Evolutionary conservation across 2,113 vertebrate species (phyloP), one percentile per base, ranked within the genome.

Genomic region (Catharus bicknelli): DNA sequence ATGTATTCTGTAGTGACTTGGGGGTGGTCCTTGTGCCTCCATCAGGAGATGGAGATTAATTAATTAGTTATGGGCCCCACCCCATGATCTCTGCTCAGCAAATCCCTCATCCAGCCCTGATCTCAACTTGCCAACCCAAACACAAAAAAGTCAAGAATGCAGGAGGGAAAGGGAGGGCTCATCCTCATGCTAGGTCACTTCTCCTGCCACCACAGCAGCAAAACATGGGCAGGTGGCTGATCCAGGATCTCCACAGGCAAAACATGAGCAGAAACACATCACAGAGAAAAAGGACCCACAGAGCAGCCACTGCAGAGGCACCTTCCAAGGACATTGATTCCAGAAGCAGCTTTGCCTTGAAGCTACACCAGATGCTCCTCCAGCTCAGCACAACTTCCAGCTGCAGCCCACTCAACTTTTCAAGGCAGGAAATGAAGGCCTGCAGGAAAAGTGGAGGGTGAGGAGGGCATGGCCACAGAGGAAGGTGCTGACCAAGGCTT

Each of bases 111-210:
- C 91, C 59, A 59, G 83, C 76, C 85, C 64, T 40, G 47, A 16
- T 20, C 38, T 16, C 73, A 48, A 8, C n/a, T 30, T 48, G 58
- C 27, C 77, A 77, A n/a, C 3, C 30, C 76, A 70, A 75, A 59
- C 48, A 81, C 21, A 17, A 50, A 15, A 38, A 9, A 25, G 29
- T 0, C 27, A 21, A 21, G 22, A 13, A 34, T 3, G 0, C 54
- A 40, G 68, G 30, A 73, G 54, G 21, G 11, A 32, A 10, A 66
- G 19, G 59, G 32, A 79, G 78, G 70, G 16, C 8, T 48, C 10
- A 2, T 32, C 47, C 42, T n/a, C 2, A 10, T 14, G 32, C 29
- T 23, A 18, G 53, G 36, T 18, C 59, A 20, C 80, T 26, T 18
- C 47, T 78, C 29, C 73, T 48, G 36, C 68, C 66, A 51, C 23